Conservation (phyloP, 2,888 invertebrate genomes). For the Tachina grossa region DNA sequence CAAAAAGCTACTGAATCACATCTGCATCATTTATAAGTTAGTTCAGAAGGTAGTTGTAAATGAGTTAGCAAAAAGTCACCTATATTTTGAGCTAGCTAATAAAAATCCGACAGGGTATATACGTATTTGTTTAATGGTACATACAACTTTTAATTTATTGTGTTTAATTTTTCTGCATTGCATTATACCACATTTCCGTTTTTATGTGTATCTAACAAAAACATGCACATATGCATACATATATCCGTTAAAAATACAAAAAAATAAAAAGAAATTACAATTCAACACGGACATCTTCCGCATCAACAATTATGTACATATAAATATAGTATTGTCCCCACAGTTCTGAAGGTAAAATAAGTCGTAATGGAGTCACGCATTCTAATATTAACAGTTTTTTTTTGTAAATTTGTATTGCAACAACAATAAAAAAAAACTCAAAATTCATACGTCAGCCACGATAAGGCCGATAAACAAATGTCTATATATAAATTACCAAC, state of each 20-base stretch:
- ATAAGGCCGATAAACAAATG: no score
- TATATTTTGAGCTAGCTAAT: no score
- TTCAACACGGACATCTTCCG: conserved; percentile 44
- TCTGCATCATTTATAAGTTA: no score
- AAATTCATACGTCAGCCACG: no score
- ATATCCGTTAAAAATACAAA: conserved; percentile 45
- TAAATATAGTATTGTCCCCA: neutral
- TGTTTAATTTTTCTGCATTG: conserved; percentile 2
- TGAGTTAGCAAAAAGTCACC: no score
- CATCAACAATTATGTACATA: conserved; percentile 20
- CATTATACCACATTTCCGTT: conserved; percentile 29
- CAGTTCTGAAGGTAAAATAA: conserved; percentile 5
- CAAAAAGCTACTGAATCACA: no score
- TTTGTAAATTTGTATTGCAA: no score
- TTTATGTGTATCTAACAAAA: conserved; percentile 19
- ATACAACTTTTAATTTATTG: conserved; percentile 19
- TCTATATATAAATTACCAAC: no score
- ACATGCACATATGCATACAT: neutral
- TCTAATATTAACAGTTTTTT: neutral
- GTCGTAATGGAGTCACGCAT: neutral
- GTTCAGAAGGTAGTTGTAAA: no score
- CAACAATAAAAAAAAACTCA: no score
- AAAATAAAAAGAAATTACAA: neutral
- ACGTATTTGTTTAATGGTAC: neutral
- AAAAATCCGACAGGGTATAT: no score